Percentiles rank a stretch among this genome's conserved stretches.
Conservation (phyloP, 2,797 vertebrate species). For the Eurystomus glaucurus region DNA sequence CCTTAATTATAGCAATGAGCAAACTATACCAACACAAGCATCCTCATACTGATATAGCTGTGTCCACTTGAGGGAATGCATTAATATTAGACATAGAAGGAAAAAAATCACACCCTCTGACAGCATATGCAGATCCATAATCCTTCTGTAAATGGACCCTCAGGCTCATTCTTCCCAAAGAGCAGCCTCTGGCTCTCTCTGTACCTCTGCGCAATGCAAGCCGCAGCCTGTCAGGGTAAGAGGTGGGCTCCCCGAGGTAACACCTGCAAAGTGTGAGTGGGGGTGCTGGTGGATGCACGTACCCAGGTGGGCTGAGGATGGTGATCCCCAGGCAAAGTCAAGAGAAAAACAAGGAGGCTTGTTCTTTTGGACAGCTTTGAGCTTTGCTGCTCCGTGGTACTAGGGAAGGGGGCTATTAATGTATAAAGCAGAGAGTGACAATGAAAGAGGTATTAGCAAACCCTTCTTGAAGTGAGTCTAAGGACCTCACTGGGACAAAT, state of each 20-base stretch:
- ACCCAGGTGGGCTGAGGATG: background rate
- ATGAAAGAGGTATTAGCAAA: background rate
- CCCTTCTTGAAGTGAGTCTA: background rate
- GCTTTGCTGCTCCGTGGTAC: background rate
- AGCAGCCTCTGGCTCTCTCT: background rate
- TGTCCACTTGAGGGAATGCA: background rate
- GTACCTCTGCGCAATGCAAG: background rate
- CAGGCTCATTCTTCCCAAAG: background rate
- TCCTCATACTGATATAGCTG: background rate
- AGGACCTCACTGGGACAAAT: background rate
- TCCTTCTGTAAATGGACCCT: background rate
- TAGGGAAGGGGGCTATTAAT: background rate
- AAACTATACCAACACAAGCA: background rate
- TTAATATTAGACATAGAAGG: background rate
- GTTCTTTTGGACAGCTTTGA: background rate
- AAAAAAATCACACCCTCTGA: background rate
- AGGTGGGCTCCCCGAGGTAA: background rate
- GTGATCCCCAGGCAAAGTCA: background rate
- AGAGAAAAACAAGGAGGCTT: background rate
- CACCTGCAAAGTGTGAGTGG: fast-evolving
- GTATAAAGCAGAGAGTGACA: background rate
- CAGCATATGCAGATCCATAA: background rate
- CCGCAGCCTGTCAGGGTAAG: background rate
- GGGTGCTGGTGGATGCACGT: background rate
- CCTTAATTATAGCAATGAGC: slow-evolving; percentile 12